Conservation (phyloP, 2,113 vertebrate genomes). For the Apaloderma vittatum region DNA sequence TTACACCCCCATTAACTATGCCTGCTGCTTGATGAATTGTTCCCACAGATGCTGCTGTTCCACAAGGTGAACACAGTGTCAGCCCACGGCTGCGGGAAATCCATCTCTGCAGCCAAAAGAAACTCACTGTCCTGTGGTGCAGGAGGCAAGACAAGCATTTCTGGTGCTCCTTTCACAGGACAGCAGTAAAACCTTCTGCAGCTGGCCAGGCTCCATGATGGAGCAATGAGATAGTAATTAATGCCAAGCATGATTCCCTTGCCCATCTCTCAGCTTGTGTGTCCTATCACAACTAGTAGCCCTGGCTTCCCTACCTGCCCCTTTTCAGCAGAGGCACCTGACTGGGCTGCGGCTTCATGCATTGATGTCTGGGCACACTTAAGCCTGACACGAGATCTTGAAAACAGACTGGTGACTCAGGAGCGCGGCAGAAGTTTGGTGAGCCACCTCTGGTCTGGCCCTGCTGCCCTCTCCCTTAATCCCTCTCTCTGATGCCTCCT, state of each 20-base stretch:
- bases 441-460: neutral
- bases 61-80: neutral
- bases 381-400: neutral
- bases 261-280: neutral
- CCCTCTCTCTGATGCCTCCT: neutral
- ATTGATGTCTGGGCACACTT: too few relatives aligned
- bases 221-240: neutral
- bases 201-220: neutral
- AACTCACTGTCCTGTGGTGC: neutral
- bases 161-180: neutral
- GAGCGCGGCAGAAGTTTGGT: neutral
- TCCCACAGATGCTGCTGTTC: neutral
- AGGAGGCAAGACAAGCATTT: conserved; percentile 8
- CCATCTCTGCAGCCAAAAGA: neutral
- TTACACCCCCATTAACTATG: neutral
- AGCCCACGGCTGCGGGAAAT: fast-evolving
- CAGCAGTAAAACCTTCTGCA: neutral
- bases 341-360: neutral
- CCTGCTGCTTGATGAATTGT: neutral
- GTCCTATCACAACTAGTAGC: neutral
- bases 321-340: neutral
- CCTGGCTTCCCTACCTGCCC: neutral
- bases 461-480: fast-evolving
- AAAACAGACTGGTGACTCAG: neutral
- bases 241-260: fast-evolving